Evolutionary conservation across 2,888 invertebrate species (phyloP).

Genomic region (Limulus polyphemus): DNA sequence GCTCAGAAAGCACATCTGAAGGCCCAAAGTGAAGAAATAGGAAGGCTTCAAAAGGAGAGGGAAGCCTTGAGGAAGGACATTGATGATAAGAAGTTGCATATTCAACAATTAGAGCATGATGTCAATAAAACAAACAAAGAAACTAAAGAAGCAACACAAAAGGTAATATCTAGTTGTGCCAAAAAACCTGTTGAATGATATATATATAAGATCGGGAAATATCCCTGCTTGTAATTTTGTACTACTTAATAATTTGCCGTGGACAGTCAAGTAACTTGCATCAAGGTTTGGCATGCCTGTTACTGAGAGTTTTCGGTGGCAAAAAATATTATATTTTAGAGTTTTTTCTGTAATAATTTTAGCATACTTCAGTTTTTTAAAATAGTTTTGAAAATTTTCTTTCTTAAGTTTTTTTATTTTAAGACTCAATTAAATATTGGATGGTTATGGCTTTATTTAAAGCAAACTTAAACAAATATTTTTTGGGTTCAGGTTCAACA

Average conservation of each 20-base stretch:
- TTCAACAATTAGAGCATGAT: conserved; percentile 40
- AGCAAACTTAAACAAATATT: not conserved
- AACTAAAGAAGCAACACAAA: conserved; percentile 48
- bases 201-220: conserved; percentile 11
- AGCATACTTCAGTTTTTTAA: too few species aligned
- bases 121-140: conserved; percentile 42
- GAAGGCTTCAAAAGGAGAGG: conserved; percentile 31
- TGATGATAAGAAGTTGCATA: conserved; percentile 33
- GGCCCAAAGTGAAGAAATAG: conserved; percentile 53
- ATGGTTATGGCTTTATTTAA: too few species aligned
- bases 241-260: not conserved
- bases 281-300: too few species aligned
- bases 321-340: too few species aligned
- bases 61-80: conserved; percentile 41
- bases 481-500: conserved; percentile 30
- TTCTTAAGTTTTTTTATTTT: too few species aligned
- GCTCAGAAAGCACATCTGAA: conserved; percentile 53
- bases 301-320: too few species aligned
- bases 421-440: too few species aligned
- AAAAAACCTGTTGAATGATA: too few species aligned
- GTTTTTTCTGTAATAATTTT: too few species aligned
- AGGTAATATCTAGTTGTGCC: conserved; percentile 39
- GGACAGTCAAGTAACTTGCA: too few species aligned
- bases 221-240: not conserved
- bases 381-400: too few species aligned